Percentiles rank a stretch among this genome's conserved stretches.
Conservation (phyloP, 1,140 invertebrate genomes). For the Calephelis nemesis region DNA sequence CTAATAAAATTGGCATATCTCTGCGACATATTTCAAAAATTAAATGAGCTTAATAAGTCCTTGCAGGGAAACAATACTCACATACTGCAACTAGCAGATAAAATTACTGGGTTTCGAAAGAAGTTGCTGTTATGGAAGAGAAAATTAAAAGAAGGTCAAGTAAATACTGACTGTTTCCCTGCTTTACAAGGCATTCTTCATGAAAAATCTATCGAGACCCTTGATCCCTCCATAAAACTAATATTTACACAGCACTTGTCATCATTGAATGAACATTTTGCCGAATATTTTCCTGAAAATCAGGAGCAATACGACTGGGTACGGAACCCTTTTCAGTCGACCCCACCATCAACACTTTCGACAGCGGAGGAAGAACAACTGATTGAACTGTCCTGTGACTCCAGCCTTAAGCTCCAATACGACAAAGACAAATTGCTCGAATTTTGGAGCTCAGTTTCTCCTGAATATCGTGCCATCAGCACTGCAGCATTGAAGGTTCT, state of each 20-base stretch:
- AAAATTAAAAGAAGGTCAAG: constrained; percentile 5
- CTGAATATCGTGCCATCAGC: constrained; percentile 20
- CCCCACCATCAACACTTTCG: constrained; percentile 1
- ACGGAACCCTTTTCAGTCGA: constrained; percentile 1
- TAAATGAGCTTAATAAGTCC: constrained; percentile 1
- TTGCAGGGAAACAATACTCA: not conserved
- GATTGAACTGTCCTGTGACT: not conserved
- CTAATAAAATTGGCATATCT: too few relatives aligned
- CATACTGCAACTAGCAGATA: constrained; percentile 10
- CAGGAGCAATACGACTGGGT: constrained; percentile 11
- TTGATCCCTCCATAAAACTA: not conserved
- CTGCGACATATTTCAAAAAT: not conserved
- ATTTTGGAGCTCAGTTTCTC: constrained; percentile 25
- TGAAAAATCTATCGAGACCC: not conserved
- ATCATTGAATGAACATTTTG: not conserved
- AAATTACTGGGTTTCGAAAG: constrained; percentile 13
- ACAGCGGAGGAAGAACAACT: not conserved
- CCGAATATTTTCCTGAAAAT: not conserved
- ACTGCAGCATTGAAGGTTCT: constrained; percentile 19
- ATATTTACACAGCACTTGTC: not conserved
- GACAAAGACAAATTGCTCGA: not conserved
- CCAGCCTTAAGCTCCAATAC: too few relatives aligned
- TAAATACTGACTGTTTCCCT: constrained; percentile 6
- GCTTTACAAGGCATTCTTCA: constrained; percentile 10
- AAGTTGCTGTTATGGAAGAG: constrained; percentile 13